phyloP scores from a whole-genome alignment of 1,140 invertebrate species.

The Mizuhopecten yessoensis region DNA sequence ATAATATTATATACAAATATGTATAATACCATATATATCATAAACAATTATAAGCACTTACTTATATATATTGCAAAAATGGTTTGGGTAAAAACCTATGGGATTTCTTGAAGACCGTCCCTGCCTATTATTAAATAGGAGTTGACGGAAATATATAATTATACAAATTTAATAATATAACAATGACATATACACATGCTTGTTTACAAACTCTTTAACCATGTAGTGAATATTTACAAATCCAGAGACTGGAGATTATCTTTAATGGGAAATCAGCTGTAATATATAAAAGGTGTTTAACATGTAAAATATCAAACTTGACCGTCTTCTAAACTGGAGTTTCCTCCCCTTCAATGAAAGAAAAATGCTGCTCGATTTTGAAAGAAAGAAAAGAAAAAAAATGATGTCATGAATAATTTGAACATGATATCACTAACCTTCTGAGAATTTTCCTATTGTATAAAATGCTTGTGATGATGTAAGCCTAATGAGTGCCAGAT shows the following conservation, averaged over 20 bases:
- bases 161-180: constrained; percentile 20
- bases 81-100: constrained; percentile 6
- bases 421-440: neutral
- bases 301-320: neutral
- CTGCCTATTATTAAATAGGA: neutral
- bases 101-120: neutral
- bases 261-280: no score
- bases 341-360: neutral
- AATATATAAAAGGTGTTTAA: neutral
- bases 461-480: neutral
- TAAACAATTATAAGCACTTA: constrained; percentile 23
- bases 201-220: neutral
- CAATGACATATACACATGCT: neutral
- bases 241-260: neutral
- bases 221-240: neutral
- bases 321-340: neutral
- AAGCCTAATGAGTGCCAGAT: neutral
- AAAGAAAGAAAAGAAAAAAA: neutral
- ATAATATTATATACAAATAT: constrained; percentile 8
- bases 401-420: neutral
- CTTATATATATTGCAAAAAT: constrained; percentile 35
- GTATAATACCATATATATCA: constrained; percentile 2
- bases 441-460: neutral
- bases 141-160: neutral
- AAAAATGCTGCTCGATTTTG: neutral